Base-by-base conservation (phyloP, 2,113 vertebrate species). In the Lepus americanus region DNA sequence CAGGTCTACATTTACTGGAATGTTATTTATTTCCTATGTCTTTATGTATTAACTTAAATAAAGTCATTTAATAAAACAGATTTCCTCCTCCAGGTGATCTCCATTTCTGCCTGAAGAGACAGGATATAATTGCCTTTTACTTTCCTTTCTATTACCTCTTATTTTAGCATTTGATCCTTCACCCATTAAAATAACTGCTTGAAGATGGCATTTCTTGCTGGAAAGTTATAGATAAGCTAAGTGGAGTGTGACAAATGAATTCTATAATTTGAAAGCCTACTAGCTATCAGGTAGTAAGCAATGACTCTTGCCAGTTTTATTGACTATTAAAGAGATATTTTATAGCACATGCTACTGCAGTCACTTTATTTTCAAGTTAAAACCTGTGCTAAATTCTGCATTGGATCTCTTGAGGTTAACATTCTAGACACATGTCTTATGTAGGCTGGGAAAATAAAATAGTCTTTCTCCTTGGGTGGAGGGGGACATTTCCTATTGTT, bases 181-280 rank as follows among this genome's bases (percentile, higher is more conserved):
- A 96, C 91, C 82, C 96, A 96, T 97, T 98, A 97, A 97, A 97
- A 95, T 97, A 98, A 95, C 96, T 93, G 61, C 83, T 95, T 96
- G 89, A 96, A 74, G 77, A 93, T 92, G 85, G 73, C 49, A 97
- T 94, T 98, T 93, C 82, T 95, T 96, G 49, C 74, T 80, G 39
- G 92, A 97, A 95, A 94, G 93, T 97, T 97, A 96, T 59, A 97
- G 91, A 91, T 97, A 96, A 87, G 94, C 90, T 96, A 98, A 98
- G 87, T 97, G 91, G 92, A 93, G 95, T 96, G 95, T 97, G 96
- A 98, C 96, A 96, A 97, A 98, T 98, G 84, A 98, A 97, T 97
- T 98, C 93, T 89, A 44, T 97, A 96, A 98, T 98, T 96, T 97
- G 96, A 97, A 98, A 97, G 93, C 79, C 92, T 97, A 92, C 72